phyloP scores from a whole-genome alignment of 2,888 invertebrate species.

The Crioceris asparagi region DNA sequence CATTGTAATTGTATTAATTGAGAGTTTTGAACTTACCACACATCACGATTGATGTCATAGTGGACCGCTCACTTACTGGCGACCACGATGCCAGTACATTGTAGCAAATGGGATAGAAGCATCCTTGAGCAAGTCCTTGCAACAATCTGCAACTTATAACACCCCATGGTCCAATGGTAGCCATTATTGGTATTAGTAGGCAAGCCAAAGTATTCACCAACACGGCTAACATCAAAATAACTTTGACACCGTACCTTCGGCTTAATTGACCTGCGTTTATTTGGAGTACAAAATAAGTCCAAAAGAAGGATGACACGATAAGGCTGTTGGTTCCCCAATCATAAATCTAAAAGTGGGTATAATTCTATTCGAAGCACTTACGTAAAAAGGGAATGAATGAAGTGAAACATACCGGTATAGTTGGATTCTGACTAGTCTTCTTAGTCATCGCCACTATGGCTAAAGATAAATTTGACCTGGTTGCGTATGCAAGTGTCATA shows the following conservation, averaged over 20 bases:
- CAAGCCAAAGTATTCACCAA: constrained; percentile 53
- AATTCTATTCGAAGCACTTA: too few species aligned
- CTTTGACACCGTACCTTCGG: constrained; percentile 60
- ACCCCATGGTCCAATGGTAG: constrained; percentile 48
- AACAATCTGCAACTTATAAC: constrained; percentile 54
- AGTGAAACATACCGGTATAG: too few species aligned
- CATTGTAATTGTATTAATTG: too few species aligned
- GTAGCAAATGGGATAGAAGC: constrained; percentile 61
- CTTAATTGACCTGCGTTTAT: constrained; percentile 61
- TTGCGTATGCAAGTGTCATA: too few species aligned
- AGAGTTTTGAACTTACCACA: too few species aligned
- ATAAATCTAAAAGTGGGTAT: constrained; percentile 38
- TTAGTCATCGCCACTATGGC: too few species aligned
- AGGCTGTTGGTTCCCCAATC: constrained; percentile 32
- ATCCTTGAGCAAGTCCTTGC: constrained; percentile 64
- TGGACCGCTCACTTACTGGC: constrained; percentile 58
- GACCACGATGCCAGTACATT: constrained; percentile 65
- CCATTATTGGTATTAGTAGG: constrained; percentile 54
- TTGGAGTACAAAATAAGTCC: constrained; percentile 69
- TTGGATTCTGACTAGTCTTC: too few species aligned
- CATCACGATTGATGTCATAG: constrained; percentile 55
- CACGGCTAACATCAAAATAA: constrained; percentile 47
- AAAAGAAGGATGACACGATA: constrained; percentile 65
- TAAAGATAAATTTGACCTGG: too few species aligned
- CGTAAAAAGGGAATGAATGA: too few species aligned